Evolutionary conservation across 2,888 invertebrate genomes (phyloP).

Genomic region (Lagria hirta): DNA sequence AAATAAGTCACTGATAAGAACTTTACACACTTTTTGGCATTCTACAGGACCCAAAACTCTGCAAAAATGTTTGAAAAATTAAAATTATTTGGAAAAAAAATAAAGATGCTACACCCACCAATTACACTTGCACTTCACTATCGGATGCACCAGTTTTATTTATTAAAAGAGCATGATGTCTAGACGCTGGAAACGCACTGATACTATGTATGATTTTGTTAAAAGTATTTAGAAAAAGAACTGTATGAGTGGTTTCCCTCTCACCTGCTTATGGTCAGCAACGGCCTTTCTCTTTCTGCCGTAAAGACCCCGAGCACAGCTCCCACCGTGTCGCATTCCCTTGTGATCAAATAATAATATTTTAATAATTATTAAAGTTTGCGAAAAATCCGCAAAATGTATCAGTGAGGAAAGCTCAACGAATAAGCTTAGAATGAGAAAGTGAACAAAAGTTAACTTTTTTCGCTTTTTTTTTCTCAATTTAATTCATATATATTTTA

Average conservation of each 20-base stretch:
- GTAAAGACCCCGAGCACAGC: conserved; percentile 14
- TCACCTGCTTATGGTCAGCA: conserved; percentile 19
- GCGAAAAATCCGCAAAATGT: too few relatives aligned
- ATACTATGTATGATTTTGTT: conserved; percentile 18
- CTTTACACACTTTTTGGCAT: conserved; percentile 12
- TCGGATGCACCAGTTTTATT: too few relatives aligned
- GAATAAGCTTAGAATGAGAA: too few relatives aligned
- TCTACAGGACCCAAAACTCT: conserved; percentile 5
- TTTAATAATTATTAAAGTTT: too few relatives aligned
- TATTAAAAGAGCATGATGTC: conserved; percentile 18
- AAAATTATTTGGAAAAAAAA: conserved; percentile 7
- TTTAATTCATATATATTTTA: too few relatives aligned
- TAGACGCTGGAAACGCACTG: conserved; percentile 16
- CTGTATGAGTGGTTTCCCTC: conserved; percentile 21
- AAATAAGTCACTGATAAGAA: conserved; percentile 9
- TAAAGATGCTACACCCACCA: conserved; percentile 8
- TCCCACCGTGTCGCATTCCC: conserved; percentile 18
- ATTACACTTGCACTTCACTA: too few relatives aligned
- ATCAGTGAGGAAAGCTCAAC: too few relatives aligned
- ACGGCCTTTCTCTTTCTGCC: conserved; percentile 20
- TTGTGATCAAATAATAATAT: too few relatives aligned
- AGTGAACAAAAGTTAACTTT: too few relatives aligned
- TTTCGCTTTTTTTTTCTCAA: too few relatives aligned
- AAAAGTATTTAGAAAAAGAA: conserved; percentile 17
- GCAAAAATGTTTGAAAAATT: too few relatives aligned